A percentile compares a stretch with the other conserved stretches of the same genome.
Evolutionary conservation across 2,797 vertebrate genomes (phyloP).

Genomic region (Channallabes apus): DNA sequence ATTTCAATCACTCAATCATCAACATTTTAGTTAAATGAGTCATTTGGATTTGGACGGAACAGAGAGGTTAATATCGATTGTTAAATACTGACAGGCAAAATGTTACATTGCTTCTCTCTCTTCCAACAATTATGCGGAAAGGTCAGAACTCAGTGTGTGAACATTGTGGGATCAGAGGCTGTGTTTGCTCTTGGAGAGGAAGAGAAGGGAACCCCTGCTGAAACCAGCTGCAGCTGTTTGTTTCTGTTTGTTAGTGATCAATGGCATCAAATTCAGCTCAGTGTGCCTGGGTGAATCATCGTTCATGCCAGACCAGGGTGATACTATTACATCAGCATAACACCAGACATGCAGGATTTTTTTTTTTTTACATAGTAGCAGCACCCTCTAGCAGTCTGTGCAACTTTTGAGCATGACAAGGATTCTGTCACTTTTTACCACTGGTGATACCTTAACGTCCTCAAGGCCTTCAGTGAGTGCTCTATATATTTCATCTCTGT

Average conservation of each 20-base stretch:
- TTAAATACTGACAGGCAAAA: not conserved
- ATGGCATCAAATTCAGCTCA: conserved; percentile 30
- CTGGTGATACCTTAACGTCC: no score
- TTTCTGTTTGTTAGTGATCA: conserved; percentile 38
- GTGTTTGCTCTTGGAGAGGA: conserved; percentile 16
- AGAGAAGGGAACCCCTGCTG: conserved; percentile 24
- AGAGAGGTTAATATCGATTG: not conserved
- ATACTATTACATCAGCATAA: not conserved
- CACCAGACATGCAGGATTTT: not conserved
- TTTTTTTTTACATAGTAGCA: not conserved
- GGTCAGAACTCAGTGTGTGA: conserved; percentile 16
- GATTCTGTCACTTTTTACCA: not conserved
- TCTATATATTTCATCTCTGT: no score
- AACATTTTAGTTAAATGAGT: not conserved
- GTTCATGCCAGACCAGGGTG: conserved; percentile 18
- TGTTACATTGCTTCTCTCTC: conserved; percentile 18
- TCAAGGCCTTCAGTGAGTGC: no score
- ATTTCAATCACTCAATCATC: no score
- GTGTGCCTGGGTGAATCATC: conserved; percentile 18
- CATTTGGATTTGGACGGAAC: not conserved
- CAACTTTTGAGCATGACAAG: not conserved
- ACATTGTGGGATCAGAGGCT: not conserved
- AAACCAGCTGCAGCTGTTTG: conserved; percentile 30
- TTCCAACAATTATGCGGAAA: conserved; percentile 21
- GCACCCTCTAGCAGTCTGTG: not conserved